Evolutionary conservation across 2,113 vertebrate species (phyloP).

Genomic region (Rallus limicola): DNA sequence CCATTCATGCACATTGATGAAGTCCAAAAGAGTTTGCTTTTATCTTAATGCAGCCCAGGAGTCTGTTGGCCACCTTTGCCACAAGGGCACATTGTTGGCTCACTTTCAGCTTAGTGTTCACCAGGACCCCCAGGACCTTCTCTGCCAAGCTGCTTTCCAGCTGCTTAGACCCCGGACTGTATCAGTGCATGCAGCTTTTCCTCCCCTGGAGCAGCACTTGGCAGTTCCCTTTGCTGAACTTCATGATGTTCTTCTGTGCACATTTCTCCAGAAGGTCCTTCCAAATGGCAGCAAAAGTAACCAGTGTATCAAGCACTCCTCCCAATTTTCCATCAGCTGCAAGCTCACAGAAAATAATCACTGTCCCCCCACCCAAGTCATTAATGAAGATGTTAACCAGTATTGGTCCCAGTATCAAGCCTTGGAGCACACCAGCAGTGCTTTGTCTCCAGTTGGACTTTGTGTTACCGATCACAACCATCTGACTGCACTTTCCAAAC

Average conservation of each 20-base stretch:
- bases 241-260: background rate
- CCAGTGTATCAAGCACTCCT: background rate
- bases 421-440: background rate
- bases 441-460: background rate
- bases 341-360: background rate
- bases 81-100: fast-evolving
- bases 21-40: background rate
- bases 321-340: background rate
- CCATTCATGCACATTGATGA: background rate
- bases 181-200: background rate
- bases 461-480: background rate
- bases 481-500: background rate
- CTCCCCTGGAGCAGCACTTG: background rate
- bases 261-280: background rate
- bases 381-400: background rate
- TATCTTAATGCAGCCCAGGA: background rate
- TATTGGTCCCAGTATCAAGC: background rate
- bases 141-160: background rate
- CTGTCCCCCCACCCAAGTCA: background rate
- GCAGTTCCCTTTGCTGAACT: background rate
- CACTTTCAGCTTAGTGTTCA: background rate
- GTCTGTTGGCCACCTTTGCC: background rate
- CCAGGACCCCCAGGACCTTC: background rate
- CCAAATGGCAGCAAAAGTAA: background rate
- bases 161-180: background rate